Percentiles rank a stretch among this genome's conserved stretches.
These are phyloP conservation scores for Psophia crepitans DNA, from an alignment of 2,113 vertebrate genomes.

Conservation along the genomic window DNA sequence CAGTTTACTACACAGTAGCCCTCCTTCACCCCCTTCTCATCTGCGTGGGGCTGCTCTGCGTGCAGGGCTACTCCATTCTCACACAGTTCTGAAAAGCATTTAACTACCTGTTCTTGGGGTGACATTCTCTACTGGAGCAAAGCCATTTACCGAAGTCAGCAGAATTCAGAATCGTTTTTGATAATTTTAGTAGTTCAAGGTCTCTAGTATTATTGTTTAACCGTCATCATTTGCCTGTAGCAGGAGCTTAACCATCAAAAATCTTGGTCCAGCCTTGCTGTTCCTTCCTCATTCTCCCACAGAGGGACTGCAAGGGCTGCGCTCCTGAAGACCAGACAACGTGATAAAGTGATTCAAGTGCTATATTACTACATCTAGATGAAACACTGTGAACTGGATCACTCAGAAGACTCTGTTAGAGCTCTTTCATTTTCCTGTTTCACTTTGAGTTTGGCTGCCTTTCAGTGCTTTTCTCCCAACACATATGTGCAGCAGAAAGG, in stretches of 20 bases:
- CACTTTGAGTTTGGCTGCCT: not conserved
- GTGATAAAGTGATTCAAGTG: accelerated
- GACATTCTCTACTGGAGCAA: not conserved
- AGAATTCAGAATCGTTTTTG: not conserved
- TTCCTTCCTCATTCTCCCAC: not conserved
- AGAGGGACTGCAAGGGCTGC: not conserved
- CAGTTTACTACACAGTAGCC: accelerated
- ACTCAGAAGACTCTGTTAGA: not conserved
- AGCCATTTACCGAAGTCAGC: not conserved
- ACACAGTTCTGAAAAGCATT: not conserved
- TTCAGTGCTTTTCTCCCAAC: not conserved
- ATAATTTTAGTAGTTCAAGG: accelerated
- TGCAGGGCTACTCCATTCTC: not conserved
- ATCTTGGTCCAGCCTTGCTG: not conserved
- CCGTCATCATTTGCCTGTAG: not conserved
- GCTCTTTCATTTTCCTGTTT: not conserved
- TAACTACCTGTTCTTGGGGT: not conserved
- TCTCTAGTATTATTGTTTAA: not conserved
- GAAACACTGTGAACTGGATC: not conserved
- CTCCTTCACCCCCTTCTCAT: not conserved
- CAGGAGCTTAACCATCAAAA: not conserved
- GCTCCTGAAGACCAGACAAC: not conserved
- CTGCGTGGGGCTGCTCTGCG: not conserved
- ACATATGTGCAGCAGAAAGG: not conserved
- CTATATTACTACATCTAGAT: not conserved